Evolutionary conservation across 2,888 invertebrate species (phyloP).

Genomic region (Thalpophila matura): DNA sequence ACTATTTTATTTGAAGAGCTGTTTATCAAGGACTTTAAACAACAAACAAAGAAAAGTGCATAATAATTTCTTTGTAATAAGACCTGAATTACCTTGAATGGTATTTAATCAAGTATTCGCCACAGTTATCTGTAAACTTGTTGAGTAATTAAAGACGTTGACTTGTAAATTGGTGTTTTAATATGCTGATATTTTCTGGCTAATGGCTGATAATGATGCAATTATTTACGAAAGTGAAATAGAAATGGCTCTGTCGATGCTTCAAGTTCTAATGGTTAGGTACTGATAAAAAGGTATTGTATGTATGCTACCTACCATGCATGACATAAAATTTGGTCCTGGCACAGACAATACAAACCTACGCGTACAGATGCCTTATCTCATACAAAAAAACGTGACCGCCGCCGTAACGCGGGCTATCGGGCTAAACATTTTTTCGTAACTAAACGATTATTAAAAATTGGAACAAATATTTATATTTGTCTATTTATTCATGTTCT

Average conservation of each 20-base stretch:
- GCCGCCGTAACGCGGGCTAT: no score
- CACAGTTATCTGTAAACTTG: constrained; percentile 48
- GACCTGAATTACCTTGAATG: constrained; percentile 15
- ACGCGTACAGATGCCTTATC: no score
- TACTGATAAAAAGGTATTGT: no score
- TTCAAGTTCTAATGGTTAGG: no score
- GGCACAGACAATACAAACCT: no score
- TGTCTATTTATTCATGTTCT: no score
- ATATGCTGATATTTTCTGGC: not conserved
- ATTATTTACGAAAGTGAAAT: not conserved
- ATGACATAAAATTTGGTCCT: no score
- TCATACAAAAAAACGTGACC: no score
- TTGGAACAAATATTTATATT: no score
- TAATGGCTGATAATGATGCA: constrained; percentile 14
- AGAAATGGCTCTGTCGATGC: not conserved
- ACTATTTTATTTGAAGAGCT: constrained; percentile 42
- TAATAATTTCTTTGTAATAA: constrained; percentile 11
- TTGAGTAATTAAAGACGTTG: constrained; percentile 45
- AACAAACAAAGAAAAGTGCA: constrained; percentile 6
- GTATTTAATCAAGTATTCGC: constrained; percentile 37
- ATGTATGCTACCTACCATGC: no score
- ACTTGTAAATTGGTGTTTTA: constrained; percentile 41
- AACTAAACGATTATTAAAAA: no score
- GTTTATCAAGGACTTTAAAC: constrained; percentile 44
- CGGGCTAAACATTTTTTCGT: no score